Conservation (phyloP, 64 coral and sea anemone genomes). For the Cladopsammia gracilis region DNA sequence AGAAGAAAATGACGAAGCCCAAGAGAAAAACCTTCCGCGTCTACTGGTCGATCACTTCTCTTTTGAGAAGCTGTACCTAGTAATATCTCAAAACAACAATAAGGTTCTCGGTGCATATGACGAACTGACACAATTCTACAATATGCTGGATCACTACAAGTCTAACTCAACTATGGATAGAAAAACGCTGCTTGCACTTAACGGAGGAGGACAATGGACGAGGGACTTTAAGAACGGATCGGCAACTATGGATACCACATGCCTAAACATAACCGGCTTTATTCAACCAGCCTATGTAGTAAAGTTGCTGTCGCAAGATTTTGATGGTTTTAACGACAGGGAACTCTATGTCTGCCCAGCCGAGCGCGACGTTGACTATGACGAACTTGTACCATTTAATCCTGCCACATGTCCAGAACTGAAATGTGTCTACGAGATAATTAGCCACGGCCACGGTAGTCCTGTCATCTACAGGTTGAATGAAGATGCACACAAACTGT, state of each 20-base stretch:
- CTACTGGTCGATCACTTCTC: constrained; percentile 70
- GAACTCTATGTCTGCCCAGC: constrained; percentile 52
- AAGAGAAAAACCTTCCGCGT: constrained; percentile 46
- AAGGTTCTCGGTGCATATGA: constrained; percentile 51
- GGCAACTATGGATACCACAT: too few species aligned
- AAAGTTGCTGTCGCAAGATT: too few species aligned
- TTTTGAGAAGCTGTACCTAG: constrained; percentile 68
- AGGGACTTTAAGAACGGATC: too few species aligned
- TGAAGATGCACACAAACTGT: constrained; percentile 42
- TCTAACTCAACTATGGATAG: constrained; percentile 58
- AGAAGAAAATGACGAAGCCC: constrained; percentile 25
- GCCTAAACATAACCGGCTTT: too few species aligned
- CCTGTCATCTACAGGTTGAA: constrained; percentile 34
- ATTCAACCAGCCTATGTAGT: too few species aligned
- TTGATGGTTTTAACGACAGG: constrained; percentile 20
- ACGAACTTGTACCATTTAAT: constrained; percentile 50
- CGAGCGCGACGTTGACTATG: constrained; percentile 48
- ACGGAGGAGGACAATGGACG: too few species aligned
- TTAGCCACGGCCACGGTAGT: constrained; percentile 28
- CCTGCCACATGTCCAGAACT: constrained; percentile 24
- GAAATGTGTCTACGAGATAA: constrained; percentile 35
- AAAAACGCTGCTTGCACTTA: constrained; percentile 58
- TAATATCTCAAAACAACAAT: constrained; percentile 42
- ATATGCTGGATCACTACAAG: constrained; percentile 78
- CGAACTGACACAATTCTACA: constrained; percentile 69